Evolutionary conservation across 2,888 invertebrate species (phyloP).

Genomic region (Taenaris catops): DNA sequence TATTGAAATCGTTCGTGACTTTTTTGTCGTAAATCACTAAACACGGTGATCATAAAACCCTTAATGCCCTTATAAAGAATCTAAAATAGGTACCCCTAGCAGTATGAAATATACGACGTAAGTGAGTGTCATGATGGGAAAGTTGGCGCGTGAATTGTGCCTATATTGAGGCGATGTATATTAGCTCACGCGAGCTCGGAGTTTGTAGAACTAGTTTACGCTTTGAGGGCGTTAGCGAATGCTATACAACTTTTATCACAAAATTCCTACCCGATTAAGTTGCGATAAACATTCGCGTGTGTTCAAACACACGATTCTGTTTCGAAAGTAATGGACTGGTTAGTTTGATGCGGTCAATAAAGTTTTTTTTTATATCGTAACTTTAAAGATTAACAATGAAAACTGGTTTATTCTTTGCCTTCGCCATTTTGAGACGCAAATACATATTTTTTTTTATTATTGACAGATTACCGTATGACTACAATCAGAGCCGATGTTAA

Average conservation of each 20-base stretch:
- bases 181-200: constrained; percentile 49
- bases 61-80: constrained; percentile 23
- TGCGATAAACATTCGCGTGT: constrained; percentile 45
- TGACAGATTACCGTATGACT: too few relatives aligned
- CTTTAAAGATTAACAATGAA: too few relatives aligned
- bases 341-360: too few relatives aligned
- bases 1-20: constrained; percentile 24
- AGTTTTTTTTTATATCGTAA: too few relatives aligned
- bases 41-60: constrained; percentile 24
- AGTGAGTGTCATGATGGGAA: constrained; percentile 30
- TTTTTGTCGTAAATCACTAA: constrained; percentile 26
- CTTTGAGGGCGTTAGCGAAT: constrained; percentile 33
- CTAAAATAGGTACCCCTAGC: constrained; percentile 22
- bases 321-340: too few relatives aligned
- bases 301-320: too few relatives aligned
- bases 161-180: constrained; percentile 35
- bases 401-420: too few relatives aligned
- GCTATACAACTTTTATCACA: constrained; percentile 57
- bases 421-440: too few relatives aligned
- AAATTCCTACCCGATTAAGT: constrained; percentile 39
- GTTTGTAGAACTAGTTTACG: constrained; percentile 40
- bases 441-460: too few relatives aligned
- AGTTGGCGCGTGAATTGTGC: constrained; percentile 26
- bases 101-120: constrained; percentile 23
- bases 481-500: too few relatives aligned